Evolutionary conservation across 1,140 invertebrate genomes (phyloP).

Genomic region (Steinernema khuongi): DNA sequence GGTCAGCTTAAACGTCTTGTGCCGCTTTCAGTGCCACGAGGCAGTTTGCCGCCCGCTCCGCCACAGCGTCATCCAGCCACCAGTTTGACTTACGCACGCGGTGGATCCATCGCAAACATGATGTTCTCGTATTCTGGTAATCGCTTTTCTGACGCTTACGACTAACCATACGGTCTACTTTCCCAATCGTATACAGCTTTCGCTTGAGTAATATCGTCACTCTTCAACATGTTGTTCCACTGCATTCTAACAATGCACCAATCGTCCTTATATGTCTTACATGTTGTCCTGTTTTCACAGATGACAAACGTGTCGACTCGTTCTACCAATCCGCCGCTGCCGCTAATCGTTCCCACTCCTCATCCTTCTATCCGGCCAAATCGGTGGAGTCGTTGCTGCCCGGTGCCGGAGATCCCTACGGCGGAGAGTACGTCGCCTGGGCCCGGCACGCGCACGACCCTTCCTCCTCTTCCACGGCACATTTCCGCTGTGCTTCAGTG

Average conservation of each 20-base stretch:
- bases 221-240: no score
- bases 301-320: background rate
- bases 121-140: slow-evolving; percentile 28
- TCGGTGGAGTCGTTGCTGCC: slow-evolving; percentile 23
- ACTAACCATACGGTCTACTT: no score
- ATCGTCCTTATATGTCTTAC: background rate
- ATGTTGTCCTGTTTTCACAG: slow-evolving; percentile 10
- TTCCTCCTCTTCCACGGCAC: slow-evolving; percentile 18
- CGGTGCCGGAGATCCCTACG: background rate
- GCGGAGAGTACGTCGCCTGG: background rate
- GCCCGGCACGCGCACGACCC: slow-evolving; percentile 2
- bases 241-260: background rate
- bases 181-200: no score
- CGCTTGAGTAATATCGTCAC: no score
- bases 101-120: slow-evolving; percentile 29
- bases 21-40: slow-evolving; percentile 7
- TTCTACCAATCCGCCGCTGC: background rate
- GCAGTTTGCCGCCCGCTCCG: slow-evolving; percentile 37
- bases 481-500: slow-evolving; percentile 68
- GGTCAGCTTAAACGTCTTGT: slow-evolving; percentile 23
- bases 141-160: background rate
- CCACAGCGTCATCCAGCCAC: slow-evolving; percentile 47
- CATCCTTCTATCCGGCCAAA: slow-evolving; percentile 21
- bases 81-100: slow-evolving; percentile 40
- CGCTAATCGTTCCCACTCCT: background rate